Evolutionary conservation across 2,888 invertebrate genomes (phyloP), one percentile per base, ranked within the genome.

Genomic region (Seira musarum): DNA sequence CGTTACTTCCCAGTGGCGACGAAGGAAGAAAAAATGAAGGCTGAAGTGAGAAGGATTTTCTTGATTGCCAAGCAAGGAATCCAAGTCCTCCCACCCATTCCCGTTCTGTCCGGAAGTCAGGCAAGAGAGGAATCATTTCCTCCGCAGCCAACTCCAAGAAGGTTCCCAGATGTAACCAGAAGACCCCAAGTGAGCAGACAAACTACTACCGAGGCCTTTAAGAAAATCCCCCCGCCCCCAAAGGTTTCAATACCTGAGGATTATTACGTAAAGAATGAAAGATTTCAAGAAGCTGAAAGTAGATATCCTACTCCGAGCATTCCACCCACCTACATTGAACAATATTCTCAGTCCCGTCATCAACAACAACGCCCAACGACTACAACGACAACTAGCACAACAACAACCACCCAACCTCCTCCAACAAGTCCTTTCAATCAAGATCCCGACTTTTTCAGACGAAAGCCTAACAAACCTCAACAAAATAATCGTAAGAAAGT

Each of bases 241-340:
- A 79, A 79, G 40, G 79, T 79, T 30, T 19, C 63, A 13, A 69
- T 79, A 57, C 79, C 79, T 0, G 73, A 79, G 6, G 79, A 79
- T 15, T 79, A 79, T 15, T 79, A 73, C 19, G 73, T 79, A 0
- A 61, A 79, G 57, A 79, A 73, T 40, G 79, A 79, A 49, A 68
- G 73, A 13, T 79, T 79, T 46, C 57, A 79, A 25, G 79, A 79
- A 69, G 79, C 79, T n/a, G 79, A 79, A 68, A 79, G 79, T 21
- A 46, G 79, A 25, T 79, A 79, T 25, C 79, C 79, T n/a, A 63
- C 46, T 6, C 79, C 79, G 19, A 57, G 64, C 19, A 35, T 57
- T 19, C 79, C 79, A 21, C 24, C 73, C 13, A n/a, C 73, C 6
- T 79, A 69, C 30, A 19, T 53, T 3, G 79, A 79, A n/a, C 73